Percentiles rank a stretch among this genome's conserved stretches.
Evolutionary conservation across 2,888 invertebrate genomes (phyloP).

Genomic region (Oxyscelio sp.): DNA sequence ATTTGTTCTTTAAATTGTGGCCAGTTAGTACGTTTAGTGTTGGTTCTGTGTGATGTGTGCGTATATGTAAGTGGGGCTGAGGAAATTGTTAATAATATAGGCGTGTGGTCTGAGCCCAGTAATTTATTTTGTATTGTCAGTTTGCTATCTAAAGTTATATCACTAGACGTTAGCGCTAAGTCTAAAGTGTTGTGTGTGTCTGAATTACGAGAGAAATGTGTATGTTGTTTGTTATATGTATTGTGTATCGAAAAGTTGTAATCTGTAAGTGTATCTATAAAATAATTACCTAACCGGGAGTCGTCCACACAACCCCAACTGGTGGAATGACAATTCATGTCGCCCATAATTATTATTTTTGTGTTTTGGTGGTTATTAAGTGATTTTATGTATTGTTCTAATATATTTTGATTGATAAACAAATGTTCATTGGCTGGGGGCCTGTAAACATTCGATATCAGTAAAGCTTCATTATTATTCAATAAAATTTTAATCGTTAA

Average conservation of each 20-base stretch:
- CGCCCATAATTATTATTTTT: background rate
- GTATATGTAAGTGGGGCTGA: background rate
- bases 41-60: background rate
- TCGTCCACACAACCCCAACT: background rate
- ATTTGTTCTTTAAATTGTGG: background rate
- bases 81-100: background rate
- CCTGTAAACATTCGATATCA: background rate
- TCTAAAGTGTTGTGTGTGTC: background rate
- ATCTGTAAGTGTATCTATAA: background rate
- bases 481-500: background rate
- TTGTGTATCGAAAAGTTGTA: background rate
- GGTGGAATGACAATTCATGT: background rate
- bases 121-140: background rate
- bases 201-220: background rate
- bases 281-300: background rate
- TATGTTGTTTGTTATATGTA: background rate
- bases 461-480: background rate
- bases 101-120: background rate
- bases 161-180: background rate
- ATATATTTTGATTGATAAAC: too few relatives aligned
- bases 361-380: too few relatives aligned
- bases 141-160: background rate
- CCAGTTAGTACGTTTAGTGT: constrained; percentile 5
- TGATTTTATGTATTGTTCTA: too few relatives aligned
- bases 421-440: background rate